Conservation (phyloP, 2,888 invertebrate genomes). For the Sphaerophoria rueppellii region DNA sequence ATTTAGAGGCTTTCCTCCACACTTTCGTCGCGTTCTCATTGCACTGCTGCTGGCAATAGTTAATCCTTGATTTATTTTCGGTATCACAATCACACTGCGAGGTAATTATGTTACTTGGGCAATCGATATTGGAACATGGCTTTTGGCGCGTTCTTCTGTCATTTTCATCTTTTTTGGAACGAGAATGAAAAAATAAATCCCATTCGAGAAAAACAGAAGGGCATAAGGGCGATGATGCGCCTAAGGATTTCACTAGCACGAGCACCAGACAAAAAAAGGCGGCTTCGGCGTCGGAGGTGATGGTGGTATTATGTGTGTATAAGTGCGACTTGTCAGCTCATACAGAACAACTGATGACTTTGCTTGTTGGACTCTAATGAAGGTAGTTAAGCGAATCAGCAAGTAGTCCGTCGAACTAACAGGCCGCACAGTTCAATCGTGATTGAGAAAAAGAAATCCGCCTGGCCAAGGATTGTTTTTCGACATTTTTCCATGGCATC, state of each 20-base stretch:
- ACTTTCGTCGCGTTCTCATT: constrained; percentile 36
- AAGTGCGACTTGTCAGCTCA: constrained; percentile 58
- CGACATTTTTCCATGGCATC: constrained; percentile 11
- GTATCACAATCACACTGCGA: constrained; percentile 69
- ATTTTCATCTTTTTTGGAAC: constrained; percentile 66
- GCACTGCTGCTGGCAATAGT: constrained; percentile 18
- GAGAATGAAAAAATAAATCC: constrained; percentile 22
- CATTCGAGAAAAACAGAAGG: constrained; percentile 24
- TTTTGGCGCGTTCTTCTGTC: constrained; percentile 71
- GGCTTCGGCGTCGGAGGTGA: constrained; percentile 2
- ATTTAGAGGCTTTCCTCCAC: constrained; percentile 51
- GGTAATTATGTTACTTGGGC: constrained; percentile 74
- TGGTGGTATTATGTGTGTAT: neutral
- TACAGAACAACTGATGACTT: constrained; percentile 63
- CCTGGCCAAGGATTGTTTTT: constrained; percentile 44
- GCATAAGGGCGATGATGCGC: constrained; percentile 8
- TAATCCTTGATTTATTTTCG: constrained; percentile 66
- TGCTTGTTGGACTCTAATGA: constrained; percentile 71
- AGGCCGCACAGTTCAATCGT: constrained; percentile 62
- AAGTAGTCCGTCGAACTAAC: constrained; percentile 54
- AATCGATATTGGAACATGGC: constrained; percentile 72
- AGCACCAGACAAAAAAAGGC: constrained; percentile 25
- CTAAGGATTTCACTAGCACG: neutral
- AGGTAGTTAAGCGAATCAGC: constrained; percentile 71
- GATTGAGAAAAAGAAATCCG: constrained; percentile 47